A percentile compares a stretch with the other conserved stretches of the same genome.
Evolutionary conservation across 1,140 invertebrate genomes (phyloP).

Genomic region (Paraescarpia echinospica): DNA sequence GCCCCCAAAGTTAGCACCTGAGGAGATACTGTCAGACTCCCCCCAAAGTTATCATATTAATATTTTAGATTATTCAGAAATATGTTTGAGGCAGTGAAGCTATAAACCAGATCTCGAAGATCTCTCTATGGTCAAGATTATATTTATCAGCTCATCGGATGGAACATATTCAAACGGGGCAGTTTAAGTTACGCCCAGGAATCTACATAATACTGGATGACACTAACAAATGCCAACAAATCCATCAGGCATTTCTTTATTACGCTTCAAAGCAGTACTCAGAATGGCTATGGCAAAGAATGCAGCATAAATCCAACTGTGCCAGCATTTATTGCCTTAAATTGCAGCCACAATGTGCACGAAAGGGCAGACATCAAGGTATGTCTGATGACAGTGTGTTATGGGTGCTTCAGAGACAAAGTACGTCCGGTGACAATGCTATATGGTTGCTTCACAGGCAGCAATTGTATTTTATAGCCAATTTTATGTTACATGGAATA

Average conservation of each 20-base stretch:
- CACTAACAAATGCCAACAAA: neutral
- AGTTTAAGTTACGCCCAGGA: too few relatives aligned
- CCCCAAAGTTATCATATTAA: too few relatives aligned
- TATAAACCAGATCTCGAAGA: neutral
- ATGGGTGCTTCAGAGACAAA: neutral
- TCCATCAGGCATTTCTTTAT: neutral
- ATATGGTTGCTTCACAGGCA: neutral
- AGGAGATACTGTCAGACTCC: too few relatives aligned
- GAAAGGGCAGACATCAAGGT: neutral
- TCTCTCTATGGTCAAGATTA: neutral
- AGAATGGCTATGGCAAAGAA: neutral
- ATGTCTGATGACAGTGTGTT: neutral
- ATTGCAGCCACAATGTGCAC: neutral
- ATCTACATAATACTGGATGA: neutral
- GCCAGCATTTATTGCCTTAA: neutral
- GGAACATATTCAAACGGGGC: too few relatives aligned
- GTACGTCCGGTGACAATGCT: neutral
- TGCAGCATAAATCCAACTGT: neutral
- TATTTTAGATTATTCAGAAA: neutral
- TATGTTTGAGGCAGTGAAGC: neutral
- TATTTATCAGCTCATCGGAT: neutral
- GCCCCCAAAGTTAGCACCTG: too few relatives aligned
- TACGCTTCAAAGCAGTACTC: neutral
- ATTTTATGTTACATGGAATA: neutral
- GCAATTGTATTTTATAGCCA: neutral